A percentile compares a stretch with the other conserved stretches of the same genome.
phyloP scores from a whole-genome alignment of 2,113 vertebrate genomes.

The Sebastes schlegelii region DNA sequence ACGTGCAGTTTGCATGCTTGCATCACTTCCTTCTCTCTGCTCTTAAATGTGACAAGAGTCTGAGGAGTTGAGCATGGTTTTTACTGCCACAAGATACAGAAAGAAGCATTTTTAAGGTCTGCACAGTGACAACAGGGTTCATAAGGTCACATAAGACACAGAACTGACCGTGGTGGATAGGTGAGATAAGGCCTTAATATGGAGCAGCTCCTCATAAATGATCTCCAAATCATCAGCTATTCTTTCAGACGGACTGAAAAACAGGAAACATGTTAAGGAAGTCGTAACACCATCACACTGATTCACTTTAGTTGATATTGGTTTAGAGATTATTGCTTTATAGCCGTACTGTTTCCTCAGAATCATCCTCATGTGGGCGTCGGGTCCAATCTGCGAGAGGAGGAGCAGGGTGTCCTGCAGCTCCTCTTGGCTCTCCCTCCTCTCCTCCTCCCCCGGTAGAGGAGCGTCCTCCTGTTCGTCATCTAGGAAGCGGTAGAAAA shows the following conservation, averaged over 20 bases:
- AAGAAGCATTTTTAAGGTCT: not conserved
- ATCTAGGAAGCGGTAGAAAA: constrained; percentile 98
- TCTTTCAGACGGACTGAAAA: constrained; percentile 92
- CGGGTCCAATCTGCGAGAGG: constrained; percentile 95
- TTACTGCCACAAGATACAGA: not conserved
- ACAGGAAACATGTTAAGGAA: constrained; percentile 25
- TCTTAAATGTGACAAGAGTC: not conserved
- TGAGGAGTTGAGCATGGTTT: not conserved
- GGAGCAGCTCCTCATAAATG: constrained; percentile 97
- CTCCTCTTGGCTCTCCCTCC: constrained; percentile 93
- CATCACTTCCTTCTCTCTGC: not conserved
- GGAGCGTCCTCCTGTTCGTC: constrained; percentile 91
- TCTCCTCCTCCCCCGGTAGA: constrained; percentile 91
- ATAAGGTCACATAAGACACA: not conserved
- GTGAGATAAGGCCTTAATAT: constrained; percentile 98
- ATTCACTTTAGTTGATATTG: not conserved
- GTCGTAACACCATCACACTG: not conserved
- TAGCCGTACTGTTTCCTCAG: constrained; percentile 93
- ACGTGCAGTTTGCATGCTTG: not conserved
- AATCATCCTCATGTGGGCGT: constrained; percentile 98
- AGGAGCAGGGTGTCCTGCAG: constrained; percentile 94
- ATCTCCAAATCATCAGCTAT: constrained; percentile 95
- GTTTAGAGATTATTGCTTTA: not conserved
- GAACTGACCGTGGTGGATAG: constrained; percentile 94
- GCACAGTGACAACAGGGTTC: not conserved